Base-by-base conservation (phyloP, 2,888 invertebrate species). In the Scelioninae gen. 1 region DNA sequence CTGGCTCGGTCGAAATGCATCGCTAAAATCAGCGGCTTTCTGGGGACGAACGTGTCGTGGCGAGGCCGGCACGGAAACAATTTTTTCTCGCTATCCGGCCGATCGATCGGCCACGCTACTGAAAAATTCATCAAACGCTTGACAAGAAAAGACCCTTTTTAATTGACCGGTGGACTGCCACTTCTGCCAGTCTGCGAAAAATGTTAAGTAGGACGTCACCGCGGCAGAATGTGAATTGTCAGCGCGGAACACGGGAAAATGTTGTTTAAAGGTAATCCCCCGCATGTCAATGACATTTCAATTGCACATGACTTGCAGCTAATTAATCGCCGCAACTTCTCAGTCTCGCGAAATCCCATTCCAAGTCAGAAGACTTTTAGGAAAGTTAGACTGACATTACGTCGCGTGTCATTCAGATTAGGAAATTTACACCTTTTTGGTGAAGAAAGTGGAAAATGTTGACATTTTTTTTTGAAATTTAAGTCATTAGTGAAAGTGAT, bases 1-100 rank as follows among this genome's bases (percentile, higher is more conserved):
- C 85, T 83, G 78, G 68, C 84, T 82, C 82, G 75, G 75, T 75
- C 55, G 58, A 72, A 82, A 76, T 77, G 82, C 72, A 66, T 29
- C 65, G 75, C 75, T 69, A n/a, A 63, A 49, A 38, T 29, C 31
- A 71, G 55, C 71, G 56, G 38, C 34, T 58, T 72, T 9, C 68
- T 45, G 51, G 40, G 60, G 40, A 60, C 58, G 66, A 40, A 58
- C 82, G 65, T 49, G 75, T 77, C 53, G 45, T 68, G 53, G 58
- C 43, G 72, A 51, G 60, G 38, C 68, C 77, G 77, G 77, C 58
- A 69, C 66, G 34, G 23, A 58, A 53, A 58, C 53, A 49, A 60
- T 16, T 13, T 34, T 34, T 34, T 34, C 9, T 34, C 34, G 34
- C 34, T 29, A 45, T 16, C 8, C 66, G 53, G 43, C 23, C 45